phyloP scores from a whole-genome alignment of 2,888 invertebrate genomes.

The Temnothorax rugatulus region DNA sequence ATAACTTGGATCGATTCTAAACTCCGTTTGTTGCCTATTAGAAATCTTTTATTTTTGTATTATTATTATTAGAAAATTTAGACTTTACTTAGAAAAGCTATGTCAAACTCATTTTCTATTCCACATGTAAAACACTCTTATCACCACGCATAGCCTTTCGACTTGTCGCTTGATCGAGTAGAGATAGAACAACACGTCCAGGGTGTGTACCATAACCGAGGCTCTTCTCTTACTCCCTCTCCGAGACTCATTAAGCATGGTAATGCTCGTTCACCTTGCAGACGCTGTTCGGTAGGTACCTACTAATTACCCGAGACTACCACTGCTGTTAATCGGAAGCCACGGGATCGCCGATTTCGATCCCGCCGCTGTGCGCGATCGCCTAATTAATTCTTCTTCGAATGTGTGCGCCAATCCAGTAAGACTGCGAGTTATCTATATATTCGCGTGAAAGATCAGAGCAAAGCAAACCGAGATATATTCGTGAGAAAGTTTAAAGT shows the following conservation, averaged over 20 bases:
- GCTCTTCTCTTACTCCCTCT: slow-evolving; percentile 48
- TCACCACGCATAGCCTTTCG: not conserved
- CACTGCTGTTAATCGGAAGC: slow-evolving; percentile 65
- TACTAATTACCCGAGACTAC: slow-evolving; percentile 83
- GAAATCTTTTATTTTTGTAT: not conserved
- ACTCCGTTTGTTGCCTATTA: not conserved
- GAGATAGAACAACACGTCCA: slow-evolving; percentile 67
- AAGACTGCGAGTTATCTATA: not conserved
- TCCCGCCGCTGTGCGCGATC: slow-evolving; percentile 79
- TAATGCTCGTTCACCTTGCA: slow-evolving; percentile 79
- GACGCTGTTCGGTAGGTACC: slow-evolving; percentile 81
- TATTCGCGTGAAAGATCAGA: slow-evolving; percentile 6
- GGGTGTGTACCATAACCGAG: slow-evolving; percentile 63
- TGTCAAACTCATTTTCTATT: slow-evolving; percentile 21
- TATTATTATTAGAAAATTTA: not conserved
- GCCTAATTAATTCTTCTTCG: slow-evolving; percentile 82
- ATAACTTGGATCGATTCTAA: slow-evolving; percentile 7
- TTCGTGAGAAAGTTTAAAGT: not conserved
- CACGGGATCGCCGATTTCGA: slow-evolving; percentile 75
- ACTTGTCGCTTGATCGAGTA: slow-evolving; percentile 58
- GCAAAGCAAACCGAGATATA: not conserved
- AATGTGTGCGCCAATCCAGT: slow-evolving; percentile 48
- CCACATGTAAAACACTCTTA: not conserved
- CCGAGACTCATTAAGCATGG: slow-evolving; percentile 80
- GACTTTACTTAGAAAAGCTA: not conserved